Evolutionary conservation across 2,797 vertebrate genomes (phyloP), one percentile per base, ranked within the genome.

Genomic region (Melanotaenia nigrans): DNA sequence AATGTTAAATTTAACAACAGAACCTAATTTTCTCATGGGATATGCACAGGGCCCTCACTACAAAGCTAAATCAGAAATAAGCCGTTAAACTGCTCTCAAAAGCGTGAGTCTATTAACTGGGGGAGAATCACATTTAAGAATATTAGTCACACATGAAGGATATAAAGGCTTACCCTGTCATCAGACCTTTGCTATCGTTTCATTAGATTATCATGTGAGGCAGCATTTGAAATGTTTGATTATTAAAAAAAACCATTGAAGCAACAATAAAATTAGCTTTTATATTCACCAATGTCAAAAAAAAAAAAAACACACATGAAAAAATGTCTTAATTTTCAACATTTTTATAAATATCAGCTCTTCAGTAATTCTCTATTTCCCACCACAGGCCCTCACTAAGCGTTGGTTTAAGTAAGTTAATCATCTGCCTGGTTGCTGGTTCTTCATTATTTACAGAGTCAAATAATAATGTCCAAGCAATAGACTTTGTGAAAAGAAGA

Each of bases 111-210:
- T 22, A 61, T 67, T 54, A 75, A 65, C 35, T 57, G 61, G 22
- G 67, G 74, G 65, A 55, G 36, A 75, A 78, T 38, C 49, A 32
- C 7, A 47, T 54, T 63, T 65, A 68, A 75, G 51, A 73, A 49
- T 40, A 76, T 82, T 77, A 55, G 59, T 76, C 72, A 69, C 79
- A 82, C 61, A 73, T 42, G 25, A 55, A 25, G 9, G 13, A 28
- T 60, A 55, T 69, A 11, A 33, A 12, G 14, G 30, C 22, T 60
- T 56, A 55, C 14, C 72, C 20, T 51, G 25, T 71, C 30, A 33
- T 55, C n/a, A 38, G 25, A 30, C 18, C 69, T 47, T 20, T 38
- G n/a, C 25, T 47, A 18, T 64, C 5, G 64, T 66, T 68, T 64
- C 12, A 64, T 62, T 28, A 40, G 16, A 61, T 45, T 47, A 71